Conservation (phyloP, 2,888 invertebrate species). For the Allacma fusca region DNA sequence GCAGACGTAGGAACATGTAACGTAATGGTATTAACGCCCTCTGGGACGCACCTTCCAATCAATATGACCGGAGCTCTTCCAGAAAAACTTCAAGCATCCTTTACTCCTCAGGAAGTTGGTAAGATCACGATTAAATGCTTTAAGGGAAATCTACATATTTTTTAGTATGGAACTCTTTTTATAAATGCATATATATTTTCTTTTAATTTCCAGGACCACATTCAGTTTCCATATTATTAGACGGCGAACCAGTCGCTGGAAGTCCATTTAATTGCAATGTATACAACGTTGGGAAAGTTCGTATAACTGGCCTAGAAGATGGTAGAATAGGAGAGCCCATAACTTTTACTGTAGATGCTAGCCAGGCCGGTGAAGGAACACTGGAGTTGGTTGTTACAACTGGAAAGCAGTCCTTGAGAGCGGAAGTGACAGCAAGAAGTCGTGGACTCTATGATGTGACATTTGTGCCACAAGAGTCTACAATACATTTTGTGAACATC, state of each 20-base stretch:
- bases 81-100: conserved; percentile 79
- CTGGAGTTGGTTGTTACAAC: conserved; percentile 91
- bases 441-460: conserved; percentile 91
- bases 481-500: conserved; percentile 89
- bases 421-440: conserved; percentile 87
- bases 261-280: conserved; percentile 95
- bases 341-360: conserved; percentile 92
- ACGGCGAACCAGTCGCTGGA: conserved; percentile 84
- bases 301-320: conserved; percentile 66
- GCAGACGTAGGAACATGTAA: conserved; percentile 63
- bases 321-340: conserved; percentile 82
- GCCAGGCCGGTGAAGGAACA: conserved; percentile 93
- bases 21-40: conserved; percentile 80
- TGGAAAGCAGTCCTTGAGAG: conserved; percentile 86
- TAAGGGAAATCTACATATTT: no score
- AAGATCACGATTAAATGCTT: conserved; percentile 55
- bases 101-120: conserved; percentile 82
- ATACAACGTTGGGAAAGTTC: conserved; percentile 79
- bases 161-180: no score
- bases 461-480: conserved; percentile 87
- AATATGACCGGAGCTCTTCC: conserved; percentile 70
- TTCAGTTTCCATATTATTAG: conserved; percentile 81
- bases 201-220: conserved; percentile 73
- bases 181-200: neutral
- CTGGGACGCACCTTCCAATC: conserved; percentile 80